Evolutionary conservation across 2,888 invertebrate genomes (phyloP).

Genomic region (Pyrrhosoma nymphula): DNA sequence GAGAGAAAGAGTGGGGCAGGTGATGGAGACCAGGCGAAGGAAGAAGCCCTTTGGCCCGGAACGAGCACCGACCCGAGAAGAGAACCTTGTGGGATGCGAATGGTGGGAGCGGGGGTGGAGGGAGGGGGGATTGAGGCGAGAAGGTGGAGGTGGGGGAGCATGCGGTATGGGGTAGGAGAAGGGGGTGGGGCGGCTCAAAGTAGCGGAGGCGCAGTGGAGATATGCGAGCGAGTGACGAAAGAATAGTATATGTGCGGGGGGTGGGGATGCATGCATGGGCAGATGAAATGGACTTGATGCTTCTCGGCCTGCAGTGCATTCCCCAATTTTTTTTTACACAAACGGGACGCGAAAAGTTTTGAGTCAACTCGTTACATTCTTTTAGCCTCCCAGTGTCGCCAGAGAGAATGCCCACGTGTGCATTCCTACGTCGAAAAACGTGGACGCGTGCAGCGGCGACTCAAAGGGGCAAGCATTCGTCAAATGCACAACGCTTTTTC

Average conservation of each 20-base stretch:
- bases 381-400: too few relatives aligned
- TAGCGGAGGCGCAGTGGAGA: not conserved
- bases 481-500: too few relatives aligned
- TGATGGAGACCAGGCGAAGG: not conserved
- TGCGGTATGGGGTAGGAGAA: not conserved
- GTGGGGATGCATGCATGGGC: not conserved
- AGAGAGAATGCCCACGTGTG: too few relatives aligned
- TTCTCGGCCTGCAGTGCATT: not conserved
- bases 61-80: conserved; percentile 63
- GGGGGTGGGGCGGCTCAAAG: not conserved
- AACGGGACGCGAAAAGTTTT: not conserved
- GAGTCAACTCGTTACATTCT: too few relatives aligned
- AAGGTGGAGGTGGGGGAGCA: not conserved
- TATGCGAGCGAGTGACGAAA: not conserved
- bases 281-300: not conserved
- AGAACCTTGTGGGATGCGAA: not conserved
- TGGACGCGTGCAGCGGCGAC: too few relatives aligned
- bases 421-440: too few relatives aligned
- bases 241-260: too few relatives aligned
- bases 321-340: not conserved
- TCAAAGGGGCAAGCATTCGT: too few relatives aligned
- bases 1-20: not conserved
- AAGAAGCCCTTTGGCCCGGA: conserved; percentile 60
- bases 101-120: not conserved
- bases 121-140: not conserved